These are phyloP conservation scores for Penaeus japonicus DNA, from an alignment of 1,140 invertebrate species.

Conservation along the genomic window DNA sequence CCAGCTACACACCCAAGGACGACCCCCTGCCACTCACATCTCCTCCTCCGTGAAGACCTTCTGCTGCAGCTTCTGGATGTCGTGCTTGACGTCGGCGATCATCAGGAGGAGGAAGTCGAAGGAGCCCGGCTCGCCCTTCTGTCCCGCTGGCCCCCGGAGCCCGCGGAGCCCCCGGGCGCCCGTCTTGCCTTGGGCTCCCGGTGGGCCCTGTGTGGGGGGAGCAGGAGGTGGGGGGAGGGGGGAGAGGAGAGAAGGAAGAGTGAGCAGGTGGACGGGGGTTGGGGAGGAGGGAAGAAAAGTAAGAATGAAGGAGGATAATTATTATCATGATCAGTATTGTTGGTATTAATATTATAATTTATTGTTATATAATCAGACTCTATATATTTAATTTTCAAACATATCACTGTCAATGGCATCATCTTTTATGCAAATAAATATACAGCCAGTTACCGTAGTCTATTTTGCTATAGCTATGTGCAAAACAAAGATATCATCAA, in stretches of 20 bases:
- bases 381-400: too few species aligned
- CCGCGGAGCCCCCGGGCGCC: slow-evolving; percentile 71
- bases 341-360: neutral
- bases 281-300: neutral
- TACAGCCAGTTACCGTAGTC: too few species aligned
- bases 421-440: neutral
- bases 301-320: neutral
- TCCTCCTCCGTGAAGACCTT: slow-evolving; percentile 66
- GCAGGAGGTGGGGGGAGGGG: neutral
- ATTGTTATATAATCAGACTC: too few species aligned
- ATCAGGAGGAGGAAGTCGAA: slow-evolving; percentile 72
- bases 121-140: slow-evolving; percentile 70
- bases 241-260: too few species aligned
- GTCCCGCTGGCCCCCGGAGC: slow-evolving; percentile 68
- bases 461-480: too few species aligned
- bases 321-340: neutral
- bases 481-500: too few species aligned
- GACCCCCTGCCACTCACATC: slow-evolving; percentile 3
- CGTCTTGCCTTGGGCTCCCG: slow-evolving; percentile 70
- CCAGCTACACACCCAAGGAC: too few species aligned
- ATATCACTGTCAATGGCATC: neutral
- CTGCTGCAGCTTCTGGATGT: slow-evolving; percentile 71
- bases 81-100: slow-evolving; percentile 71
- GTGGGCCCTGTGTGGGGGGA: slow-evolving; percentile 65
- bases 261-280: too few species aligned